Conservation (phyloP, 1,140 invertebrate species). For the Heliconius hewitsoni region DNA sequence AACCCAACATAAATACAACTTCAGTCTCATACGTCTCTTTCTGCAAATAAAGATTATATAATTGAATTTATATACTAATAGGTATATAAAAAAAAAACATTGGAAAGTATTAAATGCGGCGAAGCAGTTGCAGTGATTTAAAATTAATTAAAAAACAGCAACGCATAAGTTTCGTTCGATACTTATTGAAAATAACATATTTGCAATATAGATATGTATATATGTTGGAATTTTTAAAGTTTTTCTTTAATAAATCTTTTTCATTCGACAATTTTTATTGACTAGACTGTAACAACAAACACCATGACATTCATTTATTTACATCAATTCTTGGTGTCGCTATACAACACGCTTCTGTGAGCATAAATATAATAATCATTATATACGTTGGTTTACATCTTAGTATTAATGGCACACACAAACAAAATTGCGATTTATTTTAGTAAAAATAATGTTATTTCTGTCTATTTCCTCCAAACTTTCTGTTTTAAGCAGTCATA, state of each 20-base stretch:
- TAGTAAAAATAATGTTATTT: constrained; percentile 12
- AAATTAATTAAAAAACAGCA: constrained; percentile 43
- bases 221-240: neutral
- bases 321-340: constrained; percentile 14
- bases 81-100: neutral
- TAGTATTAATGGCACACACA: constrained; percentile 28
- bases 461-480: neutral
- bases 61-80: constrained; percentile 1
- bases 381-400: constrained; percentile 7
- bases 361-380: neutral
- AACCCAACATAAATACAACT: constrained; percentile 50
- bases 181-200: neutral
- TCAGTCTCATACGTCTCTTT: constrained; percentile 60
- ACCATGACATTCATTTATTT: constrained; percentile 23
- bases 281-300: constrained; percentile 35
- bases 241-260: neutral
- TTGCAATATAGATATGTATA: neutral
- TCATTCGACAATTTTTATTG: constrained; percentile 28
- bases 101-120: constrained; percentile 9
- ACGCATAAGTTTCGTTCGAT: constrained; percentile 29
- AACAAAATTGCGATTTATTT: constrained; percentile 20
- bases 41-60: neutral
- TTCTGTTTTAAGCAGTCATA: neutral
- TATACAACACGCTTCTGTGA: constrained; percentile 12
- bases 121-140: constrained; percentile 36